Conservation (phyloP, 1,140 invertebrate species). For the Drosophila albomicans region DNA sequence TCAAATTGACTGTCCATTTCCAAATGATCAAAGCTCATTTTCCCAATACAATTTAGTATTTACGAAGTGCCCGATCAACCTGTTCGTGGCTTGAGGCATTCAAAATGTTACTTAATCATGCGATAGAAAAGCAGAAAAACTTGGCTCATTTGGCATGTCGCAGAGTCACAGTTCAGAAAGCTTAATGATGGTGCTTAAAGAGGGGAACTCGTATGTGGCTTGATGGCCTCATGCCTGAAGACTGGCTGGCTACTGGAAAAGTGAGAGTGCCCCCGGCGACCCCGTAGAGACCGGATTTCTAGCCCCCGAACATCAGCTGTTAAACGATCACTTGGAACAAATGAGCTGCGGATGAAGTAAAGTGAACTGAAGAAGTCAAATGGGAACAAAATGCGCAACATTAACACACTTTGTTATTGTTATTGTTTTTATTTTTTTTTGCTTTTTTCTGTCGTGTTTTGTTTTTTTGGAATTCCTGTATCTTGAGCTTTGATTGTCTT, state of each 20-base stretch:
- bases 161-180: conserved; percentile 30
- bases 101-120: conserved; percentile 43
- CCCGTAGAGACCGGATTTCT: conserved; percentile 7
- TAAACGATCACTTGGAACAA: conserved; percentile 44
- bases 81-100: conserved; percentile 21
- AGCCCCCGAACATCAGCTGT: background rate
- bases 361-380: conserved; percentile 43
- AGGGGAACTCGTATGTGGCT: background rate
- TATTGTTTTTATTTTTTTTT: background rate
- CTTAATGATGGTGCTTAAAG: background rate
- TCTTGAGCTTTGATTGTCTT: conserved; percentile 42
- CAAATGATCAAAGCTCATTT: conserved; percentile 29
- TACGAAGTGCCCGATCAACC: conserved; percentile 15
- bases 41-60: background rate
- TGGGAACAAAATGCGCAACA: conserved; percentile 40
- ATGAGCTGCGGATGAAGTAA: conserved; percentile 34
- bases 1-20: conserved; percentile 21
- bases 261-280: conserved; percentile 44
- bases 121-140: conserved; percentile 17
- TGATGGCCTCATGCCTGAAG: background rate
- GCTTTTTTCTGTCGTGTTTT: conserved; percentile 1
- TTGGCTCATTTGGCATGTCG: conserved; percentile 27
- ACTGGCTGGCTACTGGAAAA: conserved; percentile 37
- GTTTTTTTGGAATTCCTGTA: conserved; percentile 23
- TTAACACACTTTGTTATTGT: conserved; percentile 47